Percentiles rank a stretch among this genome's conserved stretches.
Evolutionary conservation across 2,888 invertebrate species (phyloP).

Genomic region (Ditylenchus weischeri): DNA sequence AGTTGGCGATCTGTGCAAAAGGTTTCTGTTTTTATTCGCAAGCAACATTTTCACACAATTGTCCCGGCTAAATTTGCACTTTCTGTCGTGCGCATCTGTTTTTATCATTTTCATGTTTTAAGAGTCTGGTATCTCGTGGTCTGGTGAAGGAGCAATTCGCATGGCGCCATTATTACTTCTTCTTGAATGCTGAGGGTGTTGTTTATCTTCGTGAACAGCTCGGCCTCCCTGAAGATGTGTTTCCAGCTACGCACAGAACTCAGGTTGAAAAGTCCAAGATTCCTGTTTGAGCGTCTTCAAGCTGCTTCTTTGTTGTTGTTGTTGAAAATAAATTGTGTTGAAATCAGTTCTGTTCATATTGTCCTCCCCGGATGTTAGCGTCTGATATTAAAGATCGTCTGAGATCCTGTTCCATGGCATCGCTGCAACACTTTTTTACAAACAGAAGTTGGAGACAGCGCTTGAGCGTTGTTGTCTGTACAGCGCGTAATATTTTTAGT

Average conservation of each 20-base stretch:
- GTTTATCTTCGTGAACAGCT: conserved; percentile 89
- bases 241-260: conserved; percentile 82
- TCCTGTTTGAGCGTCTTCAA: no score
- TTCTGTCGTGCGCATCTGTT: background rate
- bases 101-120: conserved; percentile 12
- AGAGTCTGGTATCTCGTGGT: conserved; percentile 81
- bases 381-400: no score
- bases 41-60: conserved; percentile 18
- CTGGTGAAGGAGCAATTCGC: conserved; percentile 99
- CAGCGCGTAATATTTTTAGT: no score
- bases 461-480: background rate
- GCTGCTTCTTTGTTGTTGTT: no score
- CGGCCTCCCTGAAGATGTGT: conserved; percentile 94
- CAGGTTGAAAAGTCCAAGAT: background rate
- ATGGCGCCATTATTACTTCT: conserved; percentile 99
- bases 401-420: no score
- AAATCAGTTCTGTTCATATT: no score
- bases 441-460: no score
- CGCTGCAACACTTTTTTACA: no score
- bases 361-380: no score
- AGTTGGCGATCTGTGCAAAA: background rate
- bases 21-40: conserved; percentile 6
- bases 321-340: no score
- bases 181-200: conserved; percentile 95
- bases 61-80: conserved; percentile 6